phyloP scores from a whole-genome alignment of 2,113 vertebrate genomes.

The Xenopus laevis region DNA sequence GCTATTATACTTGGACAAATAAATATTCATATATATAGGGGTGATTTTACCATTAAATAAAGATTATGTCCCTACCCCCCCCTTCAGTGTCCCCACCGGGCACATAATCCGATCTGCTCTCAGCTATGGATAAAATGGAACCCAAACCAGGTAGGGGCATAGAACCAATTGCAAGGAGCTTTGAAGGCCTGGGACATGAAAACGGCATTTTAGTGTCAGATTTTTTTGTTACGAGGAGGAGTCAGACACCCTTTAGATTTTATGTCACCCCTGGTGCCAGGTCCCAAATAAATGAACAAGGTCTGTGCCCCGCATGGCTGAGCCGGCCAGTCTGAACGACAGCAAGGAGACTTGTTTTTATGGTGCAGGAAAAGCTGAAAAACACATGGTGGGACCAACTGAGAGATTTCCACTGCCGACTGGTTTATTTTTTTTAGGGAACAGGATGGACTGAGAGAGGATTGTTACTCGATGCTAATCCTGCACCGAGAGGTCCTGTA shows the following conservation, averaged over 20 bases:
- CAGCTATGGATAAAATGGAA: not conserved
- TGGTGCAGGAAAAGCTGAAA: conserved; percentile 37
- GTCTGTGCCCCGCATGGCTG: conserved; percentile 11
- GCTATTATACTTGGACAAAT: too few relatives aligned
- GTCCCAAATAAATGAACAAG: conserved; percentile 33
- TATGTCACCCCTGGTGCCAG: conserved; percentile 30
- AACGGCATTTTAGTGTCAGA: conserved; percentile 15
- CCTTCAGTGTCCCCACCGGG: too few relatives aligned
- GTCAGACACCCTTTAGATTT: conserved; percentile 42
- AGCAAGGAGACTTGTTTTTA: conserved; percentile 30
- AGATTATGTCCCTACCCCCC: too few relatives aligned
- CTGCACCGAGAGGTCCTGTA: not conserved
- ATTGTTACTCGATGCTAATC: conserved; percentile 14
- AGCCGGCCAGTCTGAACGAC: conserved; percentile 7
- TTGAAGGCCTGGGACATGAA: conserved; percentile 18
- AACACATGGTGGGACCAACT: conserved; percentile 33
- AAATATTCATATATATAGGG: too few relatives aligned
- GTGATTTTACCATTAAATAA: too few relatives aligned
- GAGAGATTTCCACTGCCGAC: conserved; percentile 24
- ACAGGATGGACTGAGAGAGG: conserved; percentile 8
- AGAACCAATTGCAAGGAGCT: not conserved
- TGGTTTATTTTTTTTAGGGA: conserved; percentile 23
- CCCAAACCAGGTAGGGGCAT: not conserved
- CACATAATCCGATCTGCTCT: too few relatives aligned
- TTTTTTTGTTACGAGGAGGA: conserved; percentile 7